Base-by-base conservation (phyloP, 2,888 invertebrate genomes). In the Norana najaformis region DNA sequence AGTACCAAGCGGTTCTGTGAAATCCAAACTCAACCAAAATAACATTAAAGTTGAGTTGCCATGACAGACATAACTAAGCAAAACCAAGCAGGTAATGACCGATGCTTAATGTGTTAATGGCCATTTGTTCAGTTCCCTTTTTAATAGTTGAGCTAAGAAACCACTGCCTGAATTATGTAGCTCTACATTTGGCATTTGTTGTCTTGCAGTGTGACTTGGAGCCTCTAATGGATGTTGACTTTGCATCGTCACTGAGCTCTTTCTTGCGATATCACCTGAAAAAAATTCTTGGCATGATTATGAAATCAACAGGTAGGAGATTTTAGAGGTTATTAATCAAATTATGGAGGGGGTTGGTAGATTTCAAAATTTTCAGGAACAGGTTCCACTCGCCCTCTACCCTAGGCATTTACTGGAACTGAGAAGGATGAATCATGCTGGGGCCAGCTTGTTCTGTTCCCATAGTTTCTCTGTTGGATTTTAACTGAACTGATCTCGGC, bases 251-350 rank as follows among this genome's bases (percentile, higher is more conserved):
- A 16, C 34, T 85, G 36, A 85, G 35, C 23, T 85, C 85, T 8
- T 85, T 85, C 37, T 37, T 85, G 37, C 18, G 37, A 37, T 37
- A 85, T 37, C 85, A 85, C 18, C 35, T 85, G 85, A 85, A 37
- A 37, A 85, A 85, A 37, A 85, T 85, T 37, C 37, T 85, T 85
- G 85, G 85, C 85, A 37, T 85, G 36, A 85, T 85, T 36, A 85
- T 85, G 85, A 85, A 85, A 37, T 36, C 36, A 6, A 85, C 35
- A 16, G 85, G 85, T 85, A 23, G 35, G 30, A n/a, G 69, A 69
- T n/a, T 69, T n/a, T n/a, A 0, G 69, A 13, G 69, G 69, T n/a
- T n/a, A 1, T 30, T 69, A 69, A 69, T 30, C 30, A n/a, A 30
- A 69, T 69, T 69, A n/a, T 11, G n/a, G 30, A 69, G 30, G 69